Percentiles rank a stretch among this genome's conserved stretches.
These are phyloP conservation scores for Eupithecia centaureata DNA, from an alignment of 2,888 invertebrate genomes.

Conservation along the genomic window DNA sequence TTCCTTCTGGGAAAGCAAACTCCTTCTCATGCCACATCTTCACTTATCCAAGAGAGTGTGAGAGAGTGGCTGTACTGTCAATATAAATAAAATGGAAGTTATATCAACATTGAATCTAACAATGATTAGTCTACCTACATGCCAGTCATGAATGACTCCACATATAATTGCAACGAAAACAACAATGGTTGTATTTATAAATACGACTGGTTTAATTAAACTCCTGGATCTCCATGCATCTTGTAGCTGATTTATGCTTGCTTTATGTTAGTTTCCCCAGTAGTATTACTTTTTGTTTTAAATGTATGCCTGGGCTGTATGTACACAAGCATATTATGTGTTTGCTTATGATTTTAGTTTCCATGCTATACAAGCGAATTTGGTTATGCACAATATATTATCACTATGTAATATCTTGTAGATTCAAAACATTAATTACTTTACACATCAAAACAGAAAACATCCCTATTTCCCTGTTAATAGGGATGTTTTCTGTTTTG, in stretches of 20 bases:
- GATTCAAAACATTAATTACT: neutral
- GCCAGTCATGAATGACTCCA: neutral
- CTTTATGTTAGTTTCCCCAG: neutral
- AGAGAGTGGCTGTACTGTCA: neutral
- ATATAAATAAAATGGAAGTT: neutral
- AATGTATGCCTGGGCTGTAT: neutral
- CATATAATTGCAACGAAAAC: neutral
- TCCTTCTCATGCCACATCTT: neutral
- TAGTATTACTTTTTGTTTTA: neutral
- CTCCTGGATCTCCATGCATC: neutral
- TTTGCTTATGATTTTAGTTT: neutral
- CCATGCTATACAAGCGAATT: neutral
- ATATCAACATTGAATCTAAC: neutral
- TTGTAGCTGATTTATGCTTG: neutral
- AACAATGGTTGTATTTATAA: constrained; percentile 4
- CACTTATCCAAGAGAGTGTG: neutral
- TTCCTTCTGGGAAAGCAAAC: neutral
- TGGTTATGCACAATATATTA: neutral
- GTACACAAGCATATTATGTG: neutral
- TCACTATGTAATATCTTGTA: neutral
- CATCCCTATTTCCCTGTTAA: too few relatives aligned
- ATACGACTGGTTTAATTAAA: neutral
- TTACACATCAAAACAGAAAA: neutral
- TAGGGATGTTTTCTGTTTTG: too few relatives aligned
- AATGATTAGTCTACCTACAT: neutral